phyloP scores from a whole-genome alignment of 2,113 vertebrate species.

The Ophthalmolycus amberensis region DNA sequence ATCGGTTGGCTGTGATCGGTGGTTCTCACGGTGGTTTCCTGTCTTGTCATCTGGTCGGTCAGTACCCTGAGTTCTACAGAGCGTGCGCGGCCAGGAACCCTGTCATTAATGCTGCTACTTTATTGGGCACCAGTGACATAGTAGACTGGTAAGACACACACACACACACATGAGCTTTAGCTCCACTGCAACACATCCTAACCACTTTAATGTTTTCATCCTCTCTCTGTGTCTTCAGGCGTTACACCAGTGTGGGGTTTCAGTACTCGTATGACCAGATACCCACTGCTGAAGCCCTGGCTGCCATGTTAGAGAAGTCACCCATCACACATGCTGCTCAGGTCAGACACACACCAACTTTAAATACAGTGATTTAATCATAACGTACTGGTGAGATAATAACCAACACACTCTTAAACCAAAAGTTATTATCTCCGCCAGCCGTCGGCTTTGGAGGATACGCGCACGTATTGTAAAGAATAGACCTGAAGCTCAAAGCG shows the following conservation, averaged over 20 bases:
- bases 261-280: slow-evolving; percentile 84
- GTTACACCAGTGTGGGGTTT: slow-evolving; percentile 84
- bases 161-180: neutral
- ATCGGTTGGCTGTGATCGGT: slow-evolving; percentile 83
- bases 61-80: slow-evolving; percentile 84
- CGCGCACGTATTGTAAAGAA: neutral
- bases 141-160: slow-evolving; percentile 85
- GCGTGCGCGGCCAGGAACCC: slow-evolving; percentile 87
- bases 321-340: slow-evolving; percentile 82
- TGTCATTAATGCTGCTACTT: slow-evolving; percentile 85
- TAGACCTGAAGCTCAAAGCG: neutral
- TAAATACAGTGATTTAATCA: neutral
- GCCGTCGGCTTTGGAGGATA: neutral
- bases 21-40: slow-evolving; percentile 90
- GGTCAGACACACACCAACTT: slow-evolving; percentile 69
- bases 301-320: slow-evolving; percentile 83
- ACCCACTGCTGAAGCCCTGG: slow-evolving; percentile 80
- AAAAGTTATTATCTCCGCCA: neutral
- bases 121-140: slow-evolving; percentile 89
- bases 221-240: slow-evolving; percentile 69
- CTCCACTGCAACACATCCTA: neutral
- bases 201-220: neutral
- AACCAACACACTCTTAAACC: neutral
- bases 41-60: slow-evolving; percentile 85
- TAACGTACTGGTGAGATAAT: neutral